Evolutionary conservation across 2,113 vertebrate species (phyloP).

Genomic region (Rhinolophus sinicus): DNA sequence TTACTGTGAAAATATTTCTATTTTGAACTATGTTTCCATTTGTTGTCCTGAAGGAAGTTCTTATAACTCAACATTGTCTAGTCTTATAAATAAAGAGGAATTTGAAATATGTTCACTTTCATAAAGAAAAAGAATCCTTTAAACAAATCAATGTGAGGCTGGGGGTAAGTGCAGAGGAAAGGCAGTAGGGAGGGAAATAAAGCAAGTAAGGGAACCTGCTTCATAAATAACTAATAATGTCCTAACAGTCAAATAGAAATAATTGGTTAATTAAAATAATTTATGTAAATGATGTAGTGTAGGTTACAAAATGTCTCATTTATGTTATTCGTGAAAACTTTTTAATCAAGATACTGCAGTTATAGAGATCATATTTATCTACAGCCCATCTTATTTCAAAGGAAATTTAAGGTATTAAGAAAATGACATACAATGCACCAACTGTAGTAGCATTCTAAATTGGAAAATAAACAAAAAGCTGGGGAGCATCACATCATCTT

Average conservation of each 20-base stretch:
- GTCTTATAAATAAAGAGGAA: constrained; percentile 60
- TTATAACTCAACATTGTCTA: background rate
- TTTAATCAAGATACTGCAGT: background rate
- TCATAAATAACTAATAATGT: constrained; percentile 10
- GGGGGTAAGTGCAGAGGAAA: background rate
- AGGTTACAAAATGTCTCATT: background rate
- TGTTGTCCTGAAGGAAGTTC: constrained; percentile 14
- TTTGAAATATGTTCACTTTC: constrained; percentile 13
- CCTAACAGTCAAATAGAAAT: background rate
- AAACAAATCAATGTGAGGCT: background rate
- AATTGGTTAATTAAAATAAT: background rate
- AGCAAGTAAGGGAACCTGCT: background rate
- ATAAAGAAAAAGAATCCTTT: background rate
- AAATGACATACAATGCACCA: background rate
- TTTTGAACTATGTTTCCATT: constrained; percentile 14
- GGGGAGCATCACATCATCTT: background rate
- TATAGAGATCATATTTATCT: background rate
- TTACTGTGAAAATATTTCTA: constrained; percentile 56
- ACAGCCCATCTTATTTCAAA: background rate
- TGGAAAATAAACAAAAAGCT: constrained; percentile 32
- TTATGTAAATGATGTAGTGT: background rate
- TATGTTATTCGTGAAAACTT: background rate
- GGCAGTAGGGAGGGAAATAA: background rate
- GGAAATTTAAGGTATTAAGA: background rate
- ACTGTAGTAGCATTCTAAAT: background rate